Conservation (phyloP, 2,797 vertebrate genomes). For the Catostomus latipinnis region DNA sequence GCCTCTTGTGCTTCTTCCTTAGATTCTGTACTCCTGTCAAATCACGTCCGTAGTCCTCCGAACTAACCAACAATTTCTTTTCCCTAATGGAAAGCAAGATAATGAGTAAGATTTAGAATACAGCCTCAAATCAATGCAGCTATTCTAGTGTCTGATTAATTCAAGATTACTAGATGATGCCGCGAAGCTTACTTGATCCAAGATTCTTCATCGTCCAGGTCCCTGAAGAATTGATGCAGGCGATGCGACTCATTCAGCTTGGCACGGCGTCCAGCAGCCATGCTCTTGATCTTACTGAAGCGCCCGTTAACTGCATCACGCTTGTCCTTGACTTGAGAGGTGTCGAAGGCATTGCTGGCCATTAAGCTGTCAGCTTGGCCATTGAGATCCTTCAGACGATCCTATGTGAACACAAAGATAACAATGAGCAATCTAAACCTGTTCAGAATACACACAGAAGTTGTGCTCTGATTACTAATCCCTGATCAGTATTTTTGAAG, state of each 20-base stretch:
- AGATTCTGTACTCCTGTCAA: conserved; percentile 98
- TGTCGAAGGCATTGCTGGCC: conserved; percentile 95
- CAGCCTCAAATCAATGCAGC: neutral
- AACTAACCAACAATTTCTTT: conserved; percentile 96
- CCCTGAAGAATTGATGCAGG: conserved; percentile 98
- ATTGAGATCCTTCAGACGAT: conserved; percentile 96
- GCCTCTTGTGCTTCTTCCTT: conserved; percentile 96
- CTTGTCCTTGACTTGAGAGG: conserved; percentile 94
- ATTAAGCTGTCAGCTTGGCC: conserved; percentile 96
- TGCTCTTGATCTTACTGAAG: conserved; percentile 92
- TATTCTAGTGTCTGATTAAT: neutral
- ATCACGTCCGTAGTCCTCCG: conserved; percentile 98
- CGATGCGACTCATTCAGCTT: conserved; percentile 96
- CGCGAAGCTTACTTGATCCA: conserved; percentile 92
- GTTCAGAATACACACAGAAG: too few relatives aligned
- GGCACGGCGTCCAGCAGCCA: conserved; percentile 87
- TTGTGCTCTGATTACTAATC: too few relatives aligned
- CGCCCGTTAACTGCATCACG: conserved; percentile 90
- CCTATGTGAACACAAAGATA: conserved; percentile 72
- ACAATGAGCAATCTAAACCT: neutral
- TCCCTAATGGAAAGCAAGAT: conserved; percentile 79
- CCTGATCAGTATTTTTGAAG: neutral
- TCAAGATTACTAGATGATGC: neutral
- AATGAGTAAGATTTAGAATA: neutral
- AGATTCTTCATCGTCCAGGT: conserved; percentile 97